Conservation (phyloP, 1,140 invertebrate genomes). For the Magallana ariakensis region DNA sequence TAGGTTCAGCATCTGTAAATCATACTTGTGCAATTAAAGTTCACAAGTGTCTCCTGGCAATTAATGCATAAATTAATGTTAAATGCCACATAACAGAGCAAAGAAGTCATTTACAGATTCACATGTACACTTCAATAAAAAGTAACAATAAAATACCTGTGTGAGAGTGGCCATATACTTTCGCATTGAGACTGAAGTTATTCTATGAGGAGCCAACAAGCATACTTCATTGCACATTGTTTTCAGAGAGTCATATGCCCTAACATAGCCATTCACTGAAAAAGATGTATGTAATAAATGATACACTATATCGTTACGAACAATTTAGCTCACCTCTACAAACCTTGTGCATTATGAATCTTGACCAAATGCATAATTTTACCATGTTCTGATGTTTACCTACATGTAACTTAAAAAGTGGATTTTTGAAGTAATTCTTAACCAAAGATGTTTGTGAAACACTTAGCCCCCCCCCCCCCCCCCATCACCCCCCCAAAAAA, state of each 20-base stretch:
- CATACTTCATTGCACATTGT: conserved; percentile 33
- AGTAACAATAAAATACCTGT: conserved; percentile 43
- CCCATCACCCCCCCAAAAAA: no score
- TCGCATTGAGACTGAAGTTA: conserved; percentile 47
- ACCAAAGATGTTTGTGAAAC: no score
- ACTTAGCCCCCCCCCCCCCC: no score
- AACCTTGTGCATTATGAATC: not conserved
- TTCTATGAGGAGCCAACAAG: conserved; percentile 37
- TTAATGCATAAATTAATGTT: conserved; percentile 12
- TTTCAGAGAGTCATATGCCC: conserved; percentile 50
- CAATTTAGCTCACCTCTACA: not conserved
- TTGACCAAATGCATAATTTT: conserved; percentile 1
- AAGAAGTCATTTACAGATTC: conserved; percentile 16
- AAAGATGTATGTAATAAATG: conserved; percentile 15
- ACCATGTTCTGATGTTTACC: conserved; percentile 15
- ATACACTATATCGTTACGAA: not conserved
- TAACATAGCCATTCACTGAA: conserved; percentile 20
- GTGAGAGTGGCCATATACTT: conserved; percentile 53
- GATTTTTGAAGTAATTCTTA: not conserved
- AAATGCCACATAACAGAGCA: conserved; percentile 9
- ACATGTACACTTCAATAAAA: conserved; percentile 16
- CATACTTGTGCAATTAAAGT: conserved; percentile 16
- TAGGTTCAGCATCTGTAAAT: conserved; percentile 46
- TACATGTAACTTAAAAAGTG: not conserved
- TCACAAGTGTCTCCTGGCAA: conserved; percentile 14